Base-by-base conservation (phyloP, 2,888 invertebrate species). In the Agrochola lychnidis region DNA sequence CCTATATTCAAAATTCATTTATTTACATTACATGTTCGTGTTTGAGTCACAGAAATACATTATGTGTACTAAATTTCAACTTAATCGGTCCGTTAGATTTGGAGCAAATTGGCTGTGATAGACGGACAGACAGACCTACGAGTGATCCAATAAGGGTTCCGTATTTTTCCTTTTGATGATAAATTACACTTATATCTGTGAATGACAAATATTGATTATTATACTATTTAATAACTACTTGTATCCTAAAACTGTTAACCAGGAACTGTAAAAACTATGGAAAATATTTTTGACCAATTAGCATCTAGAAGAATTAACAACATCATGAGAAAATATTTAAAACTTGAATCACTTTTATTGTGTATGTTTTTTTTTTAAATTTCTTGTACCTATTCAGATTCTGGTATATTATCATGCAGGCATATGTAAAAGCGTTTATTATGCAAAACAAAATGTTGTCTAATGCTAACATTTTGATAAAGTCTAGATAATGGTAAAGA, bases 211-310 rank as follows among this genome's bases (percentile, higher is more conserved):
- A 69, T 69, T 70, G 12, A 64, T 48, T 61, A 6, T 48, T 68
- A 71, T 69, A 73, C 14, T 42, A 61, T 76, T 62, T 14, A 59
- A 59, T 16, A 57, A 16, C 25, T 7, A 57, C 57, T 57, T 72
- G 53, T 64, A 67, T 63, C 48, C 25, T 48, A 56, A 64, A 56
- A 61, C 78, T 12, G 61, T 82, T 78, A 81, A 3, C 40, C 30
- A 57, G 19, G 22, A 61, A 85, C 57, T 61, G 63, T 74, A 70
- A 77, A 57, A 79, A 73, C 42, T 70, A 78, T 79, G 73, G 68
- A 79, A 79, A 83, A 83, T 79, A 80, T 86, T 81, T 83, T 77
- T 48, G 51, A 12, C 78, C 78, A 87, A 84, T 88, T 87, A 88
- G 79, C 81, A 86, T 72, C 63, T 66, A 69, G 73, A 78, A 76